Base-by-base conservation (phyloP, 2,888 invertebrate genomes). In the Sipha maydis region DNA sequence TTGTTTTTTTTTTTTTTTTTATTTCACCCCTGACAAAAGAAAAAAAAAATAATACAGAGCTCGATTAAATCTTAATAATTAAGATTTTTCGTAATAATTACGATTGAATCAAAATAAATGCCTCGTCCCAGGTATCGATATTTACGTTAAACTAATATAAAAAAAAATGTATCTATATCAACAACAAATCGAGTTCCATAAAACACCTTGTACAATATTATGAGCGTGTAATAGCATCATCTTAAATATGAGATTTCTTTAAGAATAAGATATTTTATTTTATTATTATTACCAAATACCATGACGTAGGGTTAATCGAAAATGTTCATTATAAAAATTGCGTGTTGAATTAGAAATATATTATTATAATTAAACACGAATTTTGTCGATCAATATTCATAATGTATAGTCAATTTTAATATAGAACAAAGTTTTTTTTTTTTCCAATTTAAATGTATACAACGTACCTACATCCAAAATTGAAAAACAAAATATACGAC, bases 381-480 rank as follows among this genome's bases (percentile, higher is more conserved):
- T 31, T 71, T 71, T 21, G 5, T 17, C 28, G 25, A 84, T 76
- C 28, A 76, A 67, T 84, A 85, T 69, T 69, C 25, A 48, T 14
- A 31, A 67, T 76, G 11, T 61, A 67, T 41, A 61, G 28, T 61
- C 56, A n/a, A 31, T 19, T 67, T 25, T 77, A 67, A 48, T 48
- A 48, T n/a, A 48, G 56, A 48, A 77, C 31, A 34, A 67, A 85
- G 85, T 77, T 77, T 21, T 75, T 76, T 82, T 83, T 85, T 85
- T 83, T 85, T 85, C 48, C 78, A 79, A 86, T 86, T 86, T 79
- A 71, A 79, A 86, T 86, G 28, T 86, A 71, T 71, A 41, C 28
- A 79, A 73, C 31, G 48, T 48, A 56, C 67, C 31, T 77, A 77
- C 31, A 61, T 25, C 31, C 41, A 31, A 85, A 85, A 85, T 85